Evolutionary conservation across 2,113 vertebrate genomes (phyloP).

Genomic region (Nothoprocta pentlandii): DNA sequence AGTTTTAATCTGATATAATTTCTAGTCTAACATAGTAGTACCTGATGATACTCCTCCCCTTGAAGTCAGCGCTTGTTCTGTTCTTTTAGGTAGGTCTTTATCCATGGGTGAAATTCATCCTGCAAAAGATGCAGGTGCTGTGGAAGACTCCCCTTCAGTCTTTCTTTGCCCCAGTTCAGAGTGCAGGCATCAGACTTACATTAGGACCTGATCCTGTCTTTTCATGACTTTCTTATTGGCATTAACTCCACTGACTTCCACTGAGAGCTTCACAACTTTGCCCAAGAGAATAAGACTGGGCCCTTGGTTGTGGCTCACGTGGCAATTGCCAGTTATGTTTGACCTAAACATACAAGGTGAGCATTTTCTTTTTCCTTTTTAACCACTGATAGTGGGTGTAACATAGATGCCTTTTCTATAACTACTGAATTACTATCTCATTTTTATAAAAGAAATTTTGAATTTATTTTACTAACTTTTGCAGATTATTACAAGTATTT

Average conservation of each 20-base stretch:
- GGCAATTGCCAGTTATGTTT: background rate
- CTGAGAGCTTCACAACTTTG: background rate
- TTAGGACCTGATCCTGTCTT: background rate
- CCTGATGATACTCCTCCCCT: background rate
- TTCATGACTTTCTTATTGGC: background rate
- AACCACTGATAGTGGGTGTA: background rate
- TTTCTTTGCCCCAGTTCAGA: background rate
- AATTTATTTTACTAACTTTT: background rate
- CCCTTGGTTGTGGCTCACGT: background rate
- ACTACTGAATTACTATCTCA: background rate
- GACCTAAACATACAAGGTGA: background rate
- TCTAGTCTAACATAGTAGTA: background rate
- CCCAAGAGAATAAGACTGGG: background rate
- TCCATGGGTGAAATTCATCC: background rate
- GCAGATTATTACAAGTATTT: background rate
- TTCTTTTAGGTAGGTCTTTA: background rate
- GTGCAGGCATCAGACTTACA: background rate
- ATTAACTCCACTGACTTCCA: background rate
- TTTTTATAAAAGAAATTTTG: background rate
- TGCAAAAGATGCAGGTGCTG: background rate
- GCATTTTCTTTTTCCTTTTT: background rate
- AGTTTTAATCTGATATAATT: background rate
- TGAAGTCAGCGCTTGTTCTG: background rate
- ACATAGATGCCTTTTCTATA: background rate
- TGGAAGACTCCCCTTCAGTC: background rate